A percentile compares a stretch with the other conserved stretches of the same genome.
Conservation (phyloP, 2,888 invertebrate genomes). For the Neria commutata region DNA sequence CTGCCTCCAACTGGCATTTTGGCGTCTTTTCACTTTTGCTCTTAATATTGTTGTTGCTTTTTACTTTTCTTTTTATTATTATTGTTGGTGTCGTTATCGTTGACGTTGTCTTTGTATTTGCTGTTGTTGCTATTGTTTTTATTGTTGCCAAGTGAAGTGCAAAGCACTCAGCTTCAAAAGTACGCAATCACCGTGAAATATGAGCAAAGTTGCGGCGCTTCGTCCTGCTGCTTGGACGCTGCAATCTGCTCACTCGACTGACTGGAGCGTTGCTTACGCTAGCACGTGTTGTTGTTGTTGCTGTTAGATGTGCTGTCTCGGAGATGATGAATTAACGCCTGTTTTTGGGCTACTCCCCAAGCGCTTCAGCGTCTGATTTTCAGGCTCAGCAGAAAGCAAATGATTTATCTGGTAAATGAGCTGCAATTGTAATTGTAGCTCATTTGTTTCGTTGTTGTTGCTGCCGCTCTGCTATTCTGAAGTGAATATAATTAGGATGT, state of each 20-base stretch:
- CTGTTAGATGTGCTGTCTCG: too few species aligned
- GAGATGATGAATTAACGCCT: conserved; percentile 1
- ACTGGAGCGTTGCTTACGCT: too few species aligned
- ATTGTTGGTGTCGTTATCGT: not conserved
- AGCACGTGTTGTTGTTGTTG: too few species aligned
- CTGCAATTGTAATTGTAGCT: too few species aligned
- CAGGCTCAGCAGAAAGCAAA: too few species aligned
- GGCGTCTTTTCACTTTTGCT: conserved; percentile 9
- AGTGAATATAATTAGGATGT: too few species aligned
- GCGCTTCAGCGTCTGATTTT: not conserved
- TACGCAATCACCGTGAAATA: not conserved
- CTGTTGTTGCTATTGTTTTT: not conserved
- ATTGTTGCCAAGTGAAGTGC: not conserved
- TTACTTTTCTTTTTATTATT: not conserved
- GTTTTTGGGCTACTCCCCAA: not conserved
- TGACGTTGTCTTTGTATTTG: not conserved
- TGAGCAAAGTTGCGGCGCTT: not conserved
- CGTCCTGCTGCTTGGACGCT: not conserved
- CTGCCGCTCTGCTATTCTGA: too few species aligned
- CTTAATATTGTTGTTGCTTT: conserved; percentile 1
- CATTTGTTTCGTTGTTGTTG: too few species aligned
- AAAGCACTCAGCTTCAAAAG: not conserved
- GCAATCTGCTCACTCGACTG: too few species aligned
- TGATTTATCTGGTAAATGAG: too few species aligned
- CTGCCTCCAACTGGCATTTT: conserved; percentile 71